Conservation (phyloP, 2,797 vertebrate genomes). For the Centroberyx gerrardi region DNA sequence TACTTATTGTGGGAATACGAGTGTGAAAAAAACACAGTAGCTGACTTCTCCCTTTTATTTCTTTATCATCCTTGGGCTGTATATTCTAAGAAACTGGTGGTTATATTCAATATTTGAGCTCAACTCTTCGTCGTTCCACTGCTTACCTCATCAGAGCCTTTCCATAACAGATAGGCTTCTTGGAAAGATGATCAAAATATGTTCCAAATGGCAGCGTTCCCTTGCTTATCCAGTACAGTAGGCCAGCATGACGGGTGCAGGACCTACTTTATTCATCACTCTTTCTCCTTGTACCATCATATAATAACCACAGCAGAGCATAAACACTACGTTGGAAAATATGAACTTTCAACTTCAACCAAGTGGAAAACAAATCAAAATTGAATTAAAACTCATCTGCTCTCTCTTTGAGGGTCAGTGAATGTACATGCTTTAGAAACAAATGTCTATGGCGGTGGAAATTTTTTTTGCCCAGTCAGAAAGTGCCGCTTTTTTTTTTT, state of each 20-base stretch:
- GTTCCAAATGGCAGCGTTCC: slow-evolving; percentile 40
- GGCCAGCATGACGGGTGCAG: slow-evolving; percentile 25
- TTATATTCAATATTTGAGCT: not conserved
- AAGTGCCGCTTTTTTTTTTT: slow-evolving; percentile 12
- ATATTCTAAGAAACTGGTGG: not conserved
- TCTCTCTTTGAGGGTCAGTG: slow-evolving; percentile 42
- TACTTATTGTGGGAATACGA: slow-evolving; percentile 24
- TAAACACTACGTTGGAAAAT: slow-evolving; percentile 65
- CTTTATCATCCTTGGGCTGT: not conserved
- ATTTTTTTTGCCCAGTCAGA: slow-evolving; percentile 39
- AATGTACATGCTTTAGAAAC: slow-evolving; percentile 42
- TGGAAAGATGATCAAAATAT: slow-evolving; percentile 32
- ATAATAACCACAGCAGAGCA: slow-evolving; percentile 58
- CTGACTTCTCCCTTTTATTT: slow-evolving; percentile 27
- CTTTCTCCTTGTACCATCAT: slow-evolving; percentile 42
- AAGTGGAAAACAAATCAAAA: slow-evolving; percentile 60
- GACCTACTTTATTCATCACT: slow-evolving; percentile 43
- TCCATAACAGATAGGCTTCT: slow-evolving; percentile 18
- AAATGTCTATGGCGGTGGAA: slow-evolving; percentile 48
- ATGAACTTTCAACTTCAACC: slow-evolving; percentile 51
- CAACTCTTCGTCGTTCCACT: not conserved
- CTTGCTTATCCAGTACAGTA: slow-evolving; percentile 6
- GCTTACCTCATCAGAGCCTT: not conserved
- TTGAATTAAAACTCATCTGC: slow-evolving; percentile 63
- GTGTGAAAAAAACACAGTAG: not conserved